Conservation (phyloP, 2,797 vertebrate species). For the Coilia nasus region DNA sequence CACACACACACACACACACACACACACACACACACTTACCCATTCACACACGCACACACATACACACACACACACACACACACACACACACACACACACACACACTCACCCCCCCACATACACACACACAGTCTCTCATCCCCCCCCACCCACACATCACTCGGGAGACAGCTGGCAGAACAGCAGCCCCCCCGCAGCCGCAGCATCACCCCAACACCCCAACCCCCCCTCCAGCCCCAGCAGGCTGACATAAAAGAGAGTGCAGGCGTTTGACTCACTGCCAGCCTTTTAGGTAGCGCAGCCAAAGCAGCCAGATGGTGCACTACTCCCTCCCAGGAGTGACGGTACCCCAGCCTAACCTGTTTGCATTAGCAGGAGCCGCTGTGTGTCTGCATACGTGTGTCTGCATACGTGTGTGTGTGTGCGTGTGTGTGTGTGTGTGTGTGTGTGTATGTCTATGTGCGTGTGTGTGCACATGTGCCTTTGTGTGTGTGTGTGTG, state of each 20-base stretch:
- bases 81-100: no score
- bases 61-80: no score
- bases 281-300: conserved; percentile 8
- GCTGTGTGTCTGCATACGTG: not conserved
- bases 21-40: no score
- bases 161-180: conserved; percentile 20
- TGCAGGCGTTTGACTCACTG: conserved; percentile 12
- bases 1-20: not conserved
- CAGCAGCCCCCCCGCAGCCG: not conserved
- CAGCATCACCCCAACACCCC: no score
- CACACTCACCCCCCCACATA: not conserved
- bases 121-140: not conserved
- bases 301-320: conserved; percentile 25
- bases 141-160: conserved; percentile 31
- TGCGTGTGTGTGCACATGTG: no score
- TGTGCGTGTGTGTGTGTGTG: not conserved
- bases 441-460: not conserved
- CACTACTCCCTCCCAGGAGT: conserved; percentile 17
- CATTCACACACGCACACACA: no score
- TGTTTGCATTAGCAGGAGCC: conserved; percentile 24
- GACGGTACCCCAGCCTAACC: conserved; percentile 16
- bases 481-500: not conserved
- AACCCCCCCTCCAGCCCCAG: no score
- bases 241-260: not conserved
- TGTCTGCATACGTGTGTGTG: not conserved